Evolutionary conservation across 2,888 invertebrate genomes (phyloP).

Genomic region (Cephalotes varians): DNA sequence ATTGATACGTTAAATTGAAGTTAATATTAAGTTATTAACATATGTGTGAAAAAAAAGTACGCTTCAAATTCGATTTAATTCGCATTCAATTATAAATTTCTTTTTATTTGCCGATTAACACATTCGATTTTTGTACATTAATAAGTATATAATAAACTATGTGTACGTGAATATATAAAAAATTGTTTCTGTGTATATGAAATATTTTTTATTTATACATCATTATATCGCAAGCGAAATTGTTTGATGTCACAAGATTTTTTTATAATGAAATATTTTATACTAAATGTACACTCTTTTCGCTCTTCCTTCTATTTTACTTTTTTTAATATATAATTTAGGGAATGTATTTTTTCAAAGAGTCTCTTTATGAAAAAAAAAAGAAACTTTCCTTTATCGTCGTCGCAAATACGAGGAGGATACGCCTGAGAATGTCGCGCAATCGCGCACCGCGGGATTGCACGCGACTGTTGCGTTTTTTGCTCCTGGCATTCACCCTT

Average conservation of each 20-base stretch:
- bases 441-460: conserved; percentile 32
- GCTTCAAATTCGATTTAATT: not conserved
- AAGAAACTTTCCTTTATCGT: not conserved
- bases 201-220: not conserved
- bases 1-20: not conserved
- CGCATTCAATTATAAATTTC: not conserved
- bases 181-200: not conserved
- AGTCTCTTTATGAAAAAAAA: conserved; percentile 18
- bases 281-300: not conserved
- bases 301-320: not conserved
- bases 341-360: not conserved
- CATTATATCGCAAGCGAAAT: not conserved
- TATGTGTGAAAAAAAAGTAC: not conserved
- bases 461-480: conserved; percentile 46
- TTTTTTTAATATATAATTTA: not conserved
- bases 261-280: not conserved
- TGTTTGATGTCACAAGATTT: not conserved
- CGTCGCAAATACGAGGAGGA: conserved; percentile 20
- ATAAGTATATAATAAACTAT: not conserved
- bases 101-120: not conserved
- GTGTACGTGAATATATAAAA: not conserved
- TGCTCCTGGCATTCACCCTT: conserved; percentile 31
- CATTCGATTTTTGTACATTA: not conserved
- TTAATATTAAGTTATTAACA: not conserved
- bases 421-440: conserved; percentile 36